A percentile compares a stretch with the other conserved stretches of the same genome.
Conservation (phyloP, 2,113 vertebrate genomes). For the Eurystomus gularis region DNA sequence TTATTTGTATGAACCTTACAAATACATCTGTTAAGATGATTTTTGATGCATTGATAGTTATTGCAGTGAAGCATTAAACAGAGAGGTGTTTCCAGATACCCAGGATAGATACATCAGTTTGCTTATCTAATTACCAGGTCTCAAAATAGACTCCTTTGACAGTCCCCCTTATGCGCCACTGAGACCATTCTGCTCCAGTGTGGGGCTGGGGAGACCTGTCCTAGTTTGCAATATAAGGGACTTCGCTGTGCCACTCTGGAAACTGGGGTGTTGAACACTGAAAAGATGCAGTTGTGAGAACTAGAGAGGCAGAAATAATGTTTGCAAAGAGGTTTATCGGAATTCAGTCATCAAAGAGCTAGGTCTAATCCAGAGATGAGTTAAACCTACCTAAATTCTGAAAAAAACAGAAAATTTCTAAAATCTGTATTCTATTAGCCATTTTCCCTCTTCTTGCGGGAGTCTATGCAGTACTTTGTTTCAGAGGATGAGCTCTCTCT, state of each 20-base stretch:
- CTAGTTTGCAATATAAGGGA: neutral
- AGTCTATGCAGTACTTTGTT: neutral
- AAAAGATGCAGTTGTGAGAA: fast-evolving
- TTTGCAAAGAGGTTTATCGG: neutral
- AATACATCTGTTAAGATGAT: neutral
- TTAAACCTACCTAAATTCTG: neutral
- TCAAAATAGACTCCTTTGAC: neutral
- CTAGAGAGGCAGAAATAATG: neutral
- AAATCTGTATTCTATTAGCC: neutral
- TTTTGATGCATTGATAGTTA: neutral
- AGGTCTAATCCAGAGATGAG: neutral
- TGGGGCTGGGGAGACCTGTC: neutral
- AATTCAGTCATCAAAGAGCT: neutral
- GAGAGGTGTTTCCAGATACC: neutral
- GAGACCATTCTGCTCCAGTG: neutral
- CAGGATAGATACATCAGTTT: fast-evolving
- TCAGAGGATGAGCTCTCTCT: neutral
- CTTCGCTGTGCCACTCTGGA: neutral
- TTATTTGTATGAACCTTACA: neutral
- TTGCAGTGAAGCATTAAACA: neutral
- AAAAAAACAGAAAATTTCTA: neutral
- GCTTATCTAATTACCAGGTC: neutral
- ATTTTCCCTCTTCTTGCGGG: neutral
- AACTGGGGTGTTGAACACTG: neutral
- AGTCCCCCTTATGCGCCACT: fast-evolving